Percentiles rank a stretch among this genome's conserved stretches.
These are phyloP conservation scores for Hippocampus abdominalis DNA, from an alignment of 2,113 vertebrate genomes.

Conservation along the genomic window DNA sequence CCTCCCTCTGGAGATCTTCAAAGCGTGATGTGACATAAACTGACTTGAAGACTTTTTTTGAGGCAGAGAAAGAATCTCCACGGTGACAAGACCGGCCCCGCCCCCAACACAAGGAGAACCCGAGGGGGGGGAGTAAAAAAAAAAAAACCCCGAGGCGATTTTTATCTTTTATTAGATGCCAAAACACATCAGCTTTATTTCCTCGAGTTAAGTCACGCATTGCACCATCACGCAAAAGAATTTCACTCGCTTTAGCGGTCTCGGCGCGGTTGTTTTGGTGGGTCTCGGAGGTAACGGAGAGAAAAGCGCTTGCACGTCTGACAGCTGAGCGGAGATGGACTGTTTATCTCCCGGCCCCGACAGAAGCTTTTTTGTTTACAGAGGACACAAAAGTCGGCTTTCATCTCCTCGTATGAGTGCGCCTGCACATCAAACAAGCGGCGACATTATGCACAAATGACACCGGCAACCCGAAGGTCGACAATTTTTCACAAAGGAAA, in stretches of 20 bases:
- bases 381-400: slow-evolving; percentile 31
- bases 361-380: slow-evolving; percentile 42
- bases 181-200: slow-evolving; percentile 35
- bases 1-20: slow-evolving; percentile 10
- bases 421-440: slow-evolving; percentile 32
- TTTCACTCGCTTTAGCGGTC: slow-evolving; percentile 7
- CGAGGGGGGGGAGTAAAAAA: slow-evolving; percentile 6
- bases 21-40: slow-evolving; percentile 1
- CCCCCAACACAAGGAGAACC: slow-evolving; percentile 9
- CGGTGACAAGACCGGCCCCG: slow-evolving; percentile 21
- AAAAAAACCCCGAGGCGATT: slow-evolving; percentile 24
- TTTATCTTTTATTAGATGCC: slow-evolving; percentile 38
- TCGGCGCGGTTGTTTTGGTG: slow-evolving; percentile 11
- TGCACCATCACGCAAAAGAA: slow-evolving; percentile 16
- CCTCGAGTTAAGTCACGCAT: slow-evolving; percentile 14
- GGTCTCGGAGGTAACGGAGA: slow-evolving; percentile 21
- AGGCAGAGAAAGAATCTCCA: slow-evolving; percentile 24
- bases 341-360: slow-evolving; percentile 45
- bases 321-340: slow-evolving; percentile 19
- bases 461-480: neutral
- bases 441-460: neutral
- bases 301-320: slow-evolving; percentile 14
- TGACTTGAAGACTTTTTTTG: slow-evolving; percentile 12
- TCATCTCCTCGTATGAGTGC: slow-evolving; percentile 35
- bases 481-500: neutral